phyloP scores from a whole-genome alignment of 2,888 invertebrate species.

The Tachina lurida region DNA sequence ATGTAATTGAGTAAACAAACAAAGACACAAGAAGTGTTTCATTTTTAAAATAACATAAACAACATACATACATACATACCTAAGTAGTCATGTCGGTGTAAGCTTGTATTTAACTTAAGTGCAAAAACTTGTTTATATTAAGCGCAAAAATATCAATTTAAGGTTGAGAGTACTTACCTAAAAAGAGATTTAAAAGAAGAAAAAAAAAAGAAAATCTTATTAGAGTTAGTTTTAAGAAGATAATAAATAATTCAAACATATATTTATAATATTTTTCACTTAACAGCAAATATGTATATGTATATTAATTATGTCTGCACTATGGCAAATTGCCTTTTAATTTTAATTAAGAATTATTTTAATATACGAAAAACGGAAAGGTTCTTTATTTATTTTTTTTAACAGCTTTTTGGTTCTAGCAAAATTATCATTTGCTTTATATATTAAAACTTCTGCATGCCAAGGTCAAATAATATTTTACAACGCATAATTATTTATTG shows the following conservation, averaged over 20 bases:
- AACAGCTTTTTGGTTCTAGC: no score
- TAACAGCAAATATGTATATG: no score
- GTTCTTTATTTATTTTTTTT: no score
- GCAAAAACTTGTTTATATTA: slow-evolving; percentile 11
- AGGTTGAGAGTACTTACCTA: slow-evolving; percentile 16
- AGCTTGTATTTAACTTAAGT: slow-evolving; percentile 3
- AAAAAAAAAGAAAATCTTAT: neutral
- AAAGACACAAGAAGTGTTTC: neutral
- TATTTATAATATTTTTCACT: no score
- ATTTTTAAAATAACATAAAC: neutral
- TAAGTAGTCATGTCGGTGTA: neutral
- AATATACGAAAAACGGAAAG: no score
- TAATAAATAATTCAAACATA: no score
- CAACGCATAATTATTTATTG: neutral
- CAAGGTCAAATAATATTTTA: neutral
- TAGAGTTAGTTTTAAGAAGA: neutral
- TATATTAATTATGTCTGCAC: no score
- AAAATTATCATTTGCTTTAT: neutral
- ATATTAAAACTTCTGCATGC: neutral
- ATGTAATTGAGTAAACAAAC: neutral
- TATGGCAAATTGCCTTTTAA: no score
- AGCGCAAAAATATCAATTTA: no score
- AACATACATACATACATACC: no score
- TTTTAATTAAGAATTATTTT: no score
- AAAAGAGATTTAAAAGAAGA: slow-evolving; percentile 25